phyloP scores from a whole-genome alignment of 2,797 vertebrate species.

The Crocidura indochinensis region DNA sequence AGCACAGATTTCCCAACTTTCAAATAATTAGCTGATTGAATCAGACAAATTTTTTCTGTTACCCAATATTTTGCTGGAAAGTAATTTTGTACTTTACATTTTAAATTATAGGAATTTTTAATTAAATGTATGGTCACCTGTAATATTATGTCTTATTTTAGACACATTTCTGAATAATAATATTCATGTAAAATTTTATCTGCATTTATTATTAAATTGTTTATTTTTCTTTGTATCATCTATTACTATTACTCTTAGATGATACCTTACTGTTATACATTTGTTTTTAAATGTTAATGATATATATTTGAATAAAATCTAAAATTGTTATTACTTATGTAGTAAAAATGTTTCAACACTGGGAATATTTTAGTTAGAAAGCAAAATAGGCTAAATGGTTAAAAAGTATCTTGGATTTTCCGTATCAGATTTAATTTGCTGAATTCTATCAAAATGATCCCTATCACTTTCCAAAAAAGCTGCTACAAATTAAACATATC shows the following conservation, averaged over 20 bases:
- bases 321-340: background rate
- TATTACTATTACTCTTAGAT: conserved; percentile 56
- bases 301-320: conserved; percentile 27
- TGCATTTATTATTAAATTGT: conserved; percentile 22
- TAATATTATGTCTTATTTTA: conserved; percentile 46
- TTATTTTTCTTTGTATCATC: conserved; percentile 36
- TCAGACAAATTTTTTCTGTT: conserved; percentile 31
- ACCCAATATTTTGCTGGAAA: conserved; percentile 33
- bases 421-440: conserved; percentile 48
- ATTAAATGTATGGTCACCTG: conserved; percentile 39
- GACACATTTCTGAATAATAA: conserved; percentile 1
- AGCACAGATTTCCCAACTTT: conserved; percentile 61
- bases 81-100: conserved; percentile 57
- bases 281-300: conserved; percentile 59
- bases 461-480: no score
- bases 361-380: conserved; percentile 48
- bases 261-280: conserved; percentile 42
- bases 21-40: background rate
- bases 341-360: conserved; percentile 9
- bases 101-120: conserved; percentile 22
- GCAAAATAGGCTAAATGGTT: conserved; percentile 22
- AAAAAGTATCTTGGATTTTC: conserved; percentile 56
- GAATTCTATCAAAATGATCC: no score
- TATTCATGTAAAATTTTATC: conserved; percentile 57
- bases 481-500: no score